Evolutionary conservation across 2,888 invertebrate genomes (phyloP), one percentile per base, ranked within the genome.

Genomic region (Steinernema scapterisci): DNA sequence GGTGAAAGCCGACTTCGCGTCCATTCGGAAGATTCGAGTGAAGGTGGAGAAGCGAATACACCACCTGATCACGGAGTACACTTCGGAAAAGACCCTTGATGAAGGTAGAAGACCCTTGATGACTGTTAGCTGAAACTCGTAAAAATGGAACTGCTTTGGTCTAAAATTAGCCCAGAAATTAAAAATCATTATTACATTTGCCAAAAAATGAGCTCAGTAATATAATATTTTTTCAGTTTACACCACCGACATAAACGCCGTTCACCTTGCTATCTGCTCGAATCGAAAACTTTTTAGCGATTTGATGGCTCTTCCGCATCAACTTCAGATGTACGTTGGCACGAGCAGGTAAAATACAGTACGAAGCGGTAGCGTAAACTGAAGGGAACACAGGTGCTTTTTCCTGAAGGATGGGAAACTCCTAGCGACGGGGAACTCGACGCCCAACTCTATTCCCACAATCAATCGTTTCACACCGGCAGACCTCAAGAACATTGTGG

Each of bases 381-480:
- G 13, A 48, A 16, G 13, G n/a, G 2, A 27, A 16, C 31, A 7
- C n/a, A 63, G 63, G 19, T 63, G 63, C 25, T 63, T 63, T 27
- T 63, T 63, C 38, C 31, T 63, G 38, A 63, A 63, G 27, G 63
- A 38, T 31, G 63, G 63, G 13, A 2, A 63, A 31, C 63, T 63
- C 16, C 27, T 63, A 13, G 63, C 63, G 31, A 25, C 63, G 13
- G 63, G 31, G 38, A 63, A 63, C 63, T 11, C 63, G 27, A 63
- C 63, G 1, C 63, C 63, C 16, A 63, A 63, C 16, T 1, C 63
- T 11, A 38, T 31, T 7, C 63, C 63, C 19, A 31, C 63, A 5
- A 25, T 63, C 11, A 25, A 63, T 27, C 63, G 63, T 1, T 63
- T 63, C 63, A 63, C 31, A 2, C 31, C 63, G 11, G 6, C 63